Percentiles rank a stretch among this genome's conserved stretches.
phyloP scores from a whole-genome alignment of 1,140 invertebrate genomes.

The Spodoptera frugiperda region DNA sequence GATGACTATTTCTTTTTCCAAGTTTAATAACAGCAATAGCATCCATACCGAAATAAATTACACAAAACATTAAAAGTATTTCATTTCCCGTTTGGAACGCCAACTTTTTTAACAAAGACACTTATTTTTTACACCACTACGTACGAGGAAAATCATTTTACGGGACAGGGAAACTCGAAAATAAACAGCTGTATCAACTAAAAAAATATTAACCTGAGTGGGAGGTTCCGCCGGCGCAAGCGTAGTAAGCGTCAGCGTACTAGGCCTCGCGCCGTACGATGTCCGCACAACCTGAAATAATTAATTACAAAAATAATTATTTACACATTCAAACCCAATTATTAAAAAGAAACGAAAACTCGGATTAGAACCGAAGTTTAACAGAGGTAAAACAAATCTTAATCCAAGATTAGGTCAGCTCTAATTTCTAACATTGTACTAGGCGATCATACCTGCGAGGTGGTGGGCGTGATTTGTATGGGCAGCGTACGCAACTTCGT shows the following conservation, averaged over 20 bases:
- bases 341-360: neutral
- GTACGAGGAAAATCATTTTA: too few relatives aligned
- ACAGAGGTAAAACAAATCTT: slow-evolving; percentile 51
- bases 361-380: neutral
- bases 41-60: too few relatives aligned
- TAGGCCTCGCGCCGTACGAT: slow-evolving; percentile 75
- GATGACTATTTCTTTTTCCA: too few relatives aligned
- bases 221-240: slow-evolving; percentile 69
- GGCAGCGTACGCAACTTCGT: slow-evolving; percentile 78
- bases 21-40: too few relatives aligned
- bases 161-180: too few relatives aligned
- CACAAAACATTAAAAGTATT: too few relatives aligned
- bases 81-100: too few relatives aligned
- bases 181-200: too few relatives aligned
- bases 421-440: slow-evolving; percentile 71
- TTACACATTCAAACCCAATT: neutral
- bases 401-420: slow-evolving; percentile 74
- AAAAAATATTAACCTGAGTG: slow-evolving; percentile 49
- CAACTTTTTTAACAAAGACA: too few relatives aligned
- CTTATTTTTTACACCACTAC: too few relatives aligned
- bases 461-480: slow-evolving; percentile 78
- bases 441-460: slow-evolving; percentile 78
- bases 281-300: slow-evolving; percentile 72
- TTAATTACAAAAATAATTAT: slow-evolving; percentile 19
- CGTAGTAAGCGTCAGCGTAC: slow-evolving; percentile 75